Base-by-base conservation (phyloP, 2,888 invertebrate genomes). In the Lithosia quadra region DNA sequence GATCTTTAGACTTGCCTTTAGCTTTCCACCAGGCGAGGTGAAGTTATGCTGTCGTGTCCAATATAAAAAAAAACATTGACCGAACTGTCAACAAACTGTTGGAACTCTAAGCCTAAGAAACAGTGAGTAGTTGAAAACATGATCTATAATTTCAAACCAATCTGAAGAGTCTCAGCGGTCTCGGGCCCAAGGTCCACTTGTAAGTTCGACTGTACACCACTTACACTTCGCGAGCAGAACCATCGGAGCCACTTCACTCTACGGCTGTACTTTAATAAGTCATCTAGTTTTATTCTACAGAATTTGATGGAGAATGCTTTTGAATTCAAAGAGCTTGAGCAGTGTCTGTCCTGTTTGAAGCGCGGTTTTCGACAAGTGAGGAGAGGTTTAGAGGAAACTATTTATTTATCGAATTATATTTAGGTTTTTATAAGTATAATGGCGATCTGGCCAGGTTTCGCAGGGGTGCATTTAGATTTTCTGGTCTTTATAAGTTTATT, bases 91-190 rank as follows among this genome's bases (percentile, higher is more conserved):
- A 49, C 59, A 69, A 74, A 66, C 77, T 63, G 58, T 63, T 60
- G 53, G 56, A 69, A 21, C 33, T 61, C 72, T 76, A 78, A 72
- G 72, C 59, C 63, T 69, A 63, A 76, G 80, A 74, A 78, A 78
- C 73, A 76, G 55, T 73, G 70, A 76, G 72, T 78, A 78, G 78
- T 76, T 74, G 57, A 73, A 75, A 66, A 76, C 68, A 62, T 56
- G 72, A 72, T 79, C 69, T 72, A 75, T 72, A 75, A 77, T 79
- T 77, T 73, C 70, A 65, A 74, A 75, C 72, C 71, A 66, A 71
- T 75, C 5, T 73, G 68, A 74, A 77, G 75, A 76, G 68, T 72
- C 75, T 78, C 65, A 61, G 76, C 18, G 60, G 36, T 67, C 62
- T 70, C 43, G 58, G 68, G 66, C 67, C 72, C 67, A 67, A 76